Conservation (phyloP, 2,888 invertebrate species). For the Tuberolachnus salignus region DNA sequence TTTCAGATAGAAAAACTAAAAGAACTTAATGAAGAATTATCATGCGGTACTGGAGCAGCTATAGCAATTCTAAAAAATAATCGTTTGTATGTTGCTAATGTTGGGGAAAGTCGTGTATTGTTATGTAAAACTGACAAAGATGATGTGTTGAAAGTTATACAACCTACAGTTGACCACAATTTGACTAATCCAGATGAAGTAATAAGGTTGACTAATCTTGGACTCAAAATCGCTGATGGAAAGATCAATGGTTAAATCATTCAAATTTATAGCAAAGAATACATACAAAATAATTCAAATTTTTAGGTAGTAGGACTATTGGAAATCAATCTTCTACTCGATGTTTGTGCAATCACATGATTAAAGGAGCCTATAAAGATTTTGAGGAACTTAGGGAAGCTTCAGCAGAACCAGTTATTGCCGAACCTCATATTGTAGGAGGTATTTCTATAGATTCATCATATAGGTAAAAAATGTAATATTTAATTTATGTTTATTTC, state of each 20-base stretch:
- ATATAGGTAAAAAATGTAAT: slow-evolving; percentile 66
- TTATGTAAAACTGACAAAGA: slow-evolving; percentile 80
- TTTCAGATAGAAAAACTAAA: slow-evolving; percentile 71
- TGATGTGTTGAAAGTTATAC: slow-evolving; percentile 77
- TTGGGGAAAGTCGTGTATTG: slow-evolving; percentile 81
- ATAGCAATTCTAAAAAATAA: slow-evolving; percentile 78
- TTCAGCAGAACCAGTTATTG: slow-evolving; percentile 77
- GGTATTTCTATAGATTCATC: slow-evolving; percentile 79
- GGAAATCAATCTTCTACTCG: slow-evolving; percentile 83
- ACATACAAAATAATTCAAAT: slow-evolving; percentile 16
- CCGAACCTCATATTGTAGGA: slow-evolving; percentile 82
- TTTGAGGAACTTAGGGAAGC: slow-evolving; percentile 76
- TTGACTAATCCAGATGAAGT: slow-evolving; percentile 84
- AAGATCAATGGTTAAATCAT: slow-evolving; percentile 48
- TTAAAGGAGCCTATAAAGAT: slow-evolving; percentile 85
- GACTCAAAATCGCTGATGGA: slow-evolving; percentile 70
- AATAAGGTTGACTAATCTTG: slow-evolving; percentile 75
- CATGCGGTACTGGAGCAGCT: slow-evolving; percentile 83
- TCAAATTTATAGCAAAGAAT: slow-evolving; percentile 12
- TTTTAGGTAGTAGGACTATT: slow-evolving; percentile 69
- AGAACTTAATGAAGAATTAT: slow-evolving; percentile 76
- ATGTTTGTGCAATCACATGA: slow-evolving; percentile 84
- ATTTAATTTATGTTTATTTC: neutral
- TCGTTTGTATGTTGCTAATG: slow-evolving; percentile 85
- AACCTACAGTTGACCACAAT: slow-evolving; percentile 84